These are phyloP conservation scores for Ornithoptera alexandrae DNA, from an alignment of 2,888 invertebrate species.

Conservation along the genomic window DNA sequence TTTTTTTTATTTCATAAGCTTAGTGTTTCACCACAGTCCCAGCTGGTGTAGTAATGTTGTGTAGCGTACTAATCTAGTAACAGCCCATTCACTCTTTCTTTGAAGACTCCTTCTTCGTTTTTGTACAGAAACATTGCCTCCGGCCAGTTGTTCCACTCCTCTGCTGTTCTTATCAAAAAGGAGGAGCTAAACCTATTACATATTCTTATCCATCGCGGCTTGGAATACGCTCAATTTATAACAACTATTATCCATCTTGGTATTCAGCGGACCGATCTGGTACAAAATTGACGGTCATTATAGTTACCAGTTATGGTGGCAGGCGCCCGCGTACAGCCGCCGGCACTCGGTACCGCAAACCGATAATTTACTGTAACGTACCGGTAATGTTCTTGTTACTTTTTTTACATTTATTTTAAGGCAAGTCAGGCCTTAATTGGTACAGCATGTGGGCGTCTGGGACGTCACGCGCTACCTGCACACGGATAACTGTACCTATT, in stretches of 20 bases:
- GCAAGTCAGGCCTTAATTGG: conserved; percentile 41
- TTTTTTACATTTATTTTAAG: conserved; percentile 42
- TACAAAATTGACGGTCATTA: conserved; percentile 65
- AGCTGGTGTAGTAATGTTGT: too few relatives aligned
- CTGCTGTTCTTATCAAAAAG: too few relatives aligned
- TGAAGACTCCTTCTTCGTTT: too few relatives aligned
- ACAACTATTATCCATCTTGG: conserved; percentile 5
- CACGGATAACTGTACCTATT: conserved; percentile 31
- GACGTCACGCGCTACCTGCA: conserved; percentile 35
- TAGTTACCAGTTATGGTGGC: conserved; percentile 49
- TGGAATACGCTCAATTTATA: neutral
- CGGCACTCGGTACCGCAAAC: conserved; percentile 47
- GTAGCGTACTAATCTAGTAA: too few relatives aligned
- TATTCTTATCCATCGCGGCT: neutral
- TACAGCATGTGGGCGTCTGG: conserved; percentile 35
- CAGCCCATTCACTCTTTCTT: too few relatives aligned
- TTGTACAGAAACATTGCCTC: too few relatives aligned
- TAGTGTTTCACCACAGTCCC: too few relatives aligned
- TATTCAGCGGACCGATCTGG: conserved; percentile 40
- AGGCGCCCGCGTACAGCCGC: conserved; percentile 41
- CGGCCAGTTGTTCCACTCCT: too few relatives aligned
- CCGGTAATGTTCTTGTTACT: conserved; percentile 55
- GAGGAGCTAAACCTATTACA: too few relatives aligned
- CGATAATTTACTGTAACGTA: conserved; percentile 56
- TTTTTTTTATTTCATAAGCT: too few relatives aligned